Percentiles rank a stretch among this genome's conserved stretches.
Conservation (phyloP, 2,113 vertebrate species). For the Cebidichthys violaceus region DNA sequence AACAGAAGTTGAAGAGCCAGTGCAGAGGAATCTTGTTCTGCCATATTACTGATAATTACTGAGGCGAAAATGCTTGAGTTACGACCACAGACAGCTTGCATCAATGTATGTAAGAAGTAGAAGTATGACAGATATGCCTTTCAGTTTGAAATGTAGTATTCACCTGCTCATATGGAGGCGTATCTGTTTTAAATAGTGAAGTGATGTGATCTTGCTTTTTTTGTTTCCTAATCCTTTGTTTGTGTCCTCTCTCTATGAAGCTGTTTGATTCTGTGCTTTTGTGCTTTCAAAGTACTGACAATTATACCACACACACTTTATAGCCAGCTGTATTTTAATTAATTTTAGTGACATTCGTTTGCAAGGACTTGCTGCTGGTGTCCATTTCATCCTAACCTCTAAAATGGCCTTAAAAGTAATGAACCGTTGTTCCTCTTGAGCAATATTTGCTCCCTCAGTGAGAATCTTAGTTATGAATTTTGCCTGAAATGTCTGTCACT, state of each 20-base stretch:
- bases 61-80: slow-evolving; percentile 15
- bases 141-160: slow-evolving; percentile 7
- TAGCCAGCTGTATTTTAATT: slow-evolving; percentile 75
- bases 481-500: slow-evolving; percentile 85
- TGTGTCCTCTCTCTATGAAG: slow-evolving; percentile 62
- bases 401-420: slow-evolving; percentile 93
- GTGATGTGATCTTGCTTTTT: slow-evolving; percentile 23
- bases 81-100: slow-evolving; percentile 5
- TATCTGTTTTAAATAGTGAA: slow-evolving; percentile 40
- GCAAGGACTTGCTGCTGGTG: slow-evolving; percentile 84
- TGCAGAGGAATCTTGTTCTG: slow-evolving; percentile 19
- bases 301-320: slow-evolving; percentile 80
- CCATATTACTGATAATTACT: not conserved
- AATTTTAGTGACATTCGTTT: slow-evolving; percentile 85
- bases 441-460: slow-evolving; percentile 93
- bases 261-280: slow-evolving; percentile 76
- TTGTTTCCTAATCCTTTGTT: slow-evolving; percentile 14
- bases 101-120: slow-evolving; percentile 12
- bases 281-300: slow-evolving; percentile 71
- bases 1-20: not conserved
- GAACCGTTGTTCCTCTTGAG: slow-evolving; percentile 89
- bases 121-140: slow-evolving; percentile 25
- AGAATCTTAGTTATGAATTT: slow-evolving; percentile 87
- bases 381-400: slow-evolving; percentile 78
- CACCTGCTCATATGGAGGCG: slow-evolving; percentile 35